These are phyloP conservation scores for Carassius gibelio DNA, from an alignment of 2,113 vertebrate genomes.

Conservation along the genomic window DNA sequence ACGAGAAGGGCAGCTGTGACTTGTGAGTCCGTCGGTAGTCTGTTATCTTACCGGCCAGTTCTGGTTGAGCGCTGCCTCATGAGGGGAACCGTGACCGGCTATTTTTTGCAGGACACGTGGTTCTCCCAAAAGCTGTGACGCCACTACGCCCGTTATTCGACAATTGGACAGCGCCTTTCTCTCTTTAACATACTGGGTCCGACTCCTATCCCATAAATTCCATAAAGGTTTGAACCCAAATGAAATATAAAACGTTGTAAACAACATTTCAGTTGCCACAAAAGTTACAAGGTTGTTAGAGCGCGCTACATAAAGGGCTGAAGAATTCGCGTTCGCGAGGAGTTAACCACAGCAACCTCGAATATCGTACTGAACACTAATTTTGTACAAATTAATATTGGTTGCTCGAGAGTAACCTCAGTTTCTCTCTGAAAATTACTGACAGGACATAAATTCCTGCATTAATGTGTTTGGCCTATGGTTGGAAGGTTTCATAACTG, in stretches of 20 bases:
- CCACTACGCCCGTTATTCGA: background rate
- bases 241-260: background rate
- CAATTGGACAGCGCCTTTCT: background rate
- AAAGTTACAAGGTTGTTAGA: background rate
- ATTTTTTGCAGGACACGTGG: slow-evolving; percentile 61
- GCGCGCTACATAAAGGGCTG: background rate
- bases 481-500: slow-evolving; percentile 14
- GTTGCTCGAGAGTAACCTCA: background rate
- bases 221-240: background rate
- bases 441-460: background rate
- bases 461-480: background rate
- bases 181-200: background rate
- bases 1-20: background rate
- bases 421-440: background rate
- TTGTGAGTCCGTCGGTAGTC: background rate
- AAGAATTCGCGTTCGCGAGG: background rate
- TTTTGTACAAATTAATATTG: background rate
- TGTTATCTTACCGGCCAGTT: slow-evolving; percentile 35
- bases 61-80: slow-evolving; percentile 40
- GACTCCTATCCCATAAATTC: background rate
- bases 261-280: background rate
- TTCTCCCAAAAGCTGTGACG: slow-evolving; percentile 44
- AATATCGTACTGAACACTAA: background rate
- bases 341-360: background rate
- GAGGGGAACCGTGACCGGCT: slow-evolving; percentile 19